A percentile compares a stretch with the other conserved stretches of the same genome.
phyloP scores from a whole-genome alignment of 1,140 invertebrate genomes.

The Cyclina sinensis region DNA sequence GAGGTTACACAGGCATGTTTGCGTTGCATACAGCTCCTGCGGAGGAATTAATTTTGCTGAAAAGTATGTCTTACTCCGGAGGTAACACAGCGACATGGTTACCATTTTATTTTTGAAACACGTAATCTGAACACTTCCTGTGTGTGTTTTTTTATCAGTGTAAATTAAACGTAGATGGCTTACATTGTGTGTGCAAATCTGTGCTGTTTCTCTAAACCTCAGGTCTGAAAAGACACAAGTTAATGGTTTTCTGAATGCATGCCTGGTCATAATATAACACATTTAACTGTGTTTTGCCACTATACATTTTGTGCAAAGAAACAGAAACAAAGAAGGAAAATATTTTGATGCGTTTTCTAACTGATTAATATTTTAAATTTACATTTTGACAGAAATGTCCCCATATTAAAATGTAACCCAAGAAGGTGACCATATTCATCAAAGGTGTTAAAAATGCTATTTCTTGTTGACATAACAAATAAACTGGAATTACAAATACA shows the following conservation, averaged over 20 bases:
- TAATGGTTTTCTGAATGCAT: constrained; percentile 1
- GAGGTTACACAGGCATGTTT: constrained; percentile 31
- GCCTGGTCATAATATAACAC: neutral
- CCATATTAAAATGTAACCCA: constrained; percentile 22
- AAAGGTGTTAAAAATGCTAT: constrained; percentile 28
- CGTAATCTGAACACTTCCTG: constrained; percentile 47
- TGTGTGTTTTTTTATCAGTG: constrained; percentile 41
- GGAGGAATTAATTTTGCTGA: constrained; percentile 23
- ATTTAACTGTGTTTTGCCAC: neutral
- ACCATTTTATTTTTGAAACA: constrained; percentile 65
- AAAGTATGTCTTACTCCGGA: constrained; percentile 12
- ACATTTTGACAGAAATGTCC: neutral
- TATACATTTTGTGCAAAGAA: neutral
- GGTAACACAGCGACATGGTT: constrained; percentile 25
- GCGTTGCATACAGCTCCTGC: neutral
- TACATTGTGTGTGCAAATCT: neutral
- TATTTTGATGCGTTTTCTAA: neutral
- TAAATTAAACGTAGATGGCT: neutral
- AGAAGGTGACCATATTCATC: neutral
- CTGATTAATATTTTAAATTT: neutral
- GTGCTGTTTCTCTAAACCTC: neutral
- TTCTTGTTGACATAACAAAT: constrained; percentile 29
- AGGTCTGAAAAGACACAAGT: neutral
- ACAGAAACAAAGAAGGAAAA: neutral
- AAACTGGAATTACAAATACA: neutral